phyloP scores from a whole-genome alignment of 2,888 invertebrate species.

The Scrobipalpa costella region DNA sequence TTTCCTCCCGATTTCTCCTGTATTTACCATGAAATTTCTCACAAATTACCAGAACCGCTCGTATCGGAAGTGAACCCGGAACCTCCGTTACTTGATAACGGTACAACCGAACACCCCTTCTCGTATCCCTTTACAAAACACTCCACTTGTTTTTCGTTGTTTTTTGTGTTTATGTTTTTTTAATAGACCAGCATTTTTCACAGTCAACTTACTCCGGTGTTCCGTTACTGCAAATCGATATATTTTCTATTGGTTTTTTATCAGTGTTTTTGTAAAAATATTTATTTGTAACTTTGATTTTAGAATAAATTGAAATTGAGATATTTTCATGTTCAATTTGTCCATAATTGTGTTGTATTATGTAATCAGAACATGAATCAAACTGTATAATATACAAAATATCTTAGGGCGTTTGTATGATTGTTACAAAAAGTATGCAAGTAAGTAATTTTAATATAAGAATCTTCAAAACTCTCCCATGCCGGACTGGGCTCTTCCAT shows the following conservation, averaged over 20 bases:
- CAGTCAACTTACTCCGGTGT: conserved; percentile 53
- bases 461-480: too few relatives aligned
- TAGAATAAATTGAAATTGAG: not conserved
- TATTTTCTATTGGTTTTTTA: conserved; percentile 4
- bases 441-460: too few relatives aligned
- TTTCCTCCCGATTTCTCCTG: too few relatives aligned
- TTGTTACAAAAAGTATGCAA: too few relatives aligned
- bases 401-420: too few relatives aligned
- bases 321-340: too few relatives aligned
- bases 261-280: not conserved
- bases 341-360: too few relatives aligned
- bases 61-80: conserved; percentile 64
- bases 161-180: conserved; percentile 28
- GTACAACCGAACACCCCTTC: conserved; percentile 54
- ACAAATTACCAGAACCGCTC: not conserved
- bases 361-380: too few relatives aligned
- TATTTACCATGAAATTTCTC: not conserved
- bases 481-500: too few relatives aligned
- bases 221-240: conserved; percentile 44
- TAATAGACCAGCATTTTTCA: conserved; percentile 45
- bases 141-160: conserved; percentile 25
- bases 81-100: conserved; percentile 50
- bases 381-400: too few relatives aligned
- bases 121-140: conserved; percentile 52
- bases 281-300: not conserved